Conservation (phyloP, 1,140 invertebrate species). For the Cydia pomonella region DNA sequence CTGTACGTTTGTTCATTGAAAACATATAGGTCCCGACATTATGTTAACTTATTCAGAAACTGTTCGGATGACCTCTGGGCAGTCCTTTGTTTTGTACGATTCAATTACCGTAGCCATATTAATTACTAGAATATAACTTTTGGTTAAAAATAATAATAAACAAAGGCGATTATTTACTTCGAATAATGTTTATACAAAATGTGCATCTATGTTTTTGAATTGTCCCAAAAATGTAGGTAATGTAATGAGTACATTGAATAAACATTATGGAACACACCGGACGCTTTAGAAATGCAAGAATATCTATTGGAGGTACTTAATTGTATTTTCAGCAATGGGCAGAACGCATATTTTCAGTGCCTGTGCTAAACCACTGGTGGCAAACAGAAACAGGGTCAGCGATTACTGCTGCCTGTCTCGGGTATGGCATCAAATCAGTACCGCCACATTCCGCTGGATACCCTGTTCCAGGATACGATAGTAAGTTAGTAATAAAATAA, state of each 20-base stretch:
- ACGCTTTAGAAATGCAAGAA: too few relatives aligned
- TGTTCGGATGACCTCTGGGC: slow-evolving; percentile 4
- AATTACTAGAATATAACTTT: background rate
- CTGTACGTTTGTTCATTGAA: slow-evolving; percentile 17
- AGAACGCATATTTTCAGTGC: slow-evolving; percentile 89
- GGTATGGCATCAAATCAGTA: slow-evolving; percentile 85
- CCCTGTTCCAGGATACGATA: slow-evolving; percentile 91
- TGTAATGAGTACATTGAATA: too few relatives aligned
- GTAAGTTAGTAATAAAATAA: slow-evolving; percentile 77
- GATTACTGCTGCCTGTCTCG: slow-evolving; percentile 91
- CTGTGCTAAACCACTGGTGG: slow-evolving; percentile 97
- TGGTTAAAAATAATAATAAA: background rate
- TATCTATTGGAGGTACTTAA: too few relatives aligned
- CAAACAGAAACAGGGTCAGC: slow-evolving; percentile 96
- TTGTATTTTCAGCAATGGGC: slow-evolving; percentile 86
- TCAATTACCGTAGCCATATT: slow-evolving; percentile 13
- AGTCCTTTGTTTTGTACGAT: slow-evolving; percentile 19
- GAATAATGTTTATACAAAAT: too few relatives aligned
- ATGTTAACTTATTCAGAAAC: slow-evolving; percentile 22
- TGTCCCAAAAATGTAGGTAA: too few relatives aligned
- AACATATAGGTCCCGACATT: slow-evolving; percentile 11
- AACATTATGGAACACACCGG: too few relatives aligned
- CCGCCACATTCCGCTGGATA: slow-evolving; percentile 85
- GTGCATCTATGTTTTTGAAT: too few relatives aligned
- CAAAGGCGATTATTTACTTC: too few relatives aligned